phyloP scores from a whole-genome alignment of 2,113 vertebrate species.

The Xenopus borealis region DNA sequence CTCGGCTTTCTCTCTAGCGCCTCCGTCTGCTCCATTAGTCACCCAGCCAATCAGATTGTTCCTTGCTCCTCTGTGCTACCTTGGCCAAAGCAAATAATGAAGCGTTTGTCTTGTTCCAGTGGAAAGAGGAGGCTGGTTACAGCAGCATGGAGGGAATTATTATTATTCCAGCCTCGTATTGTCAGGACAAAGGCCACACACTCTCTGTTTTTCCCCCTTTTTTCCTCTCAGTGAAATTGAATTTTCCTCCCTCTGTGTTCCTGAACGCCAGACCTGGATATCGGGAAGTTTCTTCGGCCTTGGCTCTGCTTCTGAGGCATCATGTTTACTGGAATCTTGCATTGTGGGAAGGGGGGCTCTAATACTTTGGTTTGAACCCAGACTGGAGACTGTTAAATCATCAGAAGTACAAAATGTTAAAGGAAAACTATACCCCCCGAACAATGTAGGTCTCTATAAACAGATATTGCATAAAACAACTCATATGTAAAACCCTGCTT shows the following conservation, averaged over 20 bases:
- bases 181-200: background rate
- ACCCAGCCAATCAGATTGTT: background rate
- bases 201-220: background rate
- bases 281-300: background rate
- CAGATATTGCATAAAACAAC: too few relatives aligned
- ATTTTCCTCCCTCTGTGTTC: background rate
- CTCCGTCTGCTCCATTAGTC: background rate
- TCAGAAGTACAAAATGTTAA: too few relatives aligned
- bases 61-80: background rate
- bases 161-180: background rate
- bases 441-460: too few relatives aligned
- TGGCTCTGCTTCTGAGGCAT: slow-evolving; percentile 1
- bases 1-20: background rate
- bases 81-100: slow-evolving; percentile 9
- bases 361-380: too few relatives aligned
- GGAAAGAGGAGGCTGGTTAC: background rate
- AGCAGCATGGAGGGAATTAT: background rate
- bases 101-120: background rate
- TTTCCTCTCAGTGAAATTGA: background rate
- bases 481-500: too few relatives aligned
- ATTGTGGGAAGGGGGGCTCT: too few relatives aligned
- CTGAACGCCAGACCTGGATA: background rate
- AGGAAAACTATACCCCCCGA: too few relatives aligned
- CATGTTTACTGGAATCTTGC: slow-evolving; percentile 11
- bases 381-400: too few relatives aligned